phyloP scores from a whole-genome alignment of 2,888 invertebrate genomes.

The Euphydryas editha region DNA sequence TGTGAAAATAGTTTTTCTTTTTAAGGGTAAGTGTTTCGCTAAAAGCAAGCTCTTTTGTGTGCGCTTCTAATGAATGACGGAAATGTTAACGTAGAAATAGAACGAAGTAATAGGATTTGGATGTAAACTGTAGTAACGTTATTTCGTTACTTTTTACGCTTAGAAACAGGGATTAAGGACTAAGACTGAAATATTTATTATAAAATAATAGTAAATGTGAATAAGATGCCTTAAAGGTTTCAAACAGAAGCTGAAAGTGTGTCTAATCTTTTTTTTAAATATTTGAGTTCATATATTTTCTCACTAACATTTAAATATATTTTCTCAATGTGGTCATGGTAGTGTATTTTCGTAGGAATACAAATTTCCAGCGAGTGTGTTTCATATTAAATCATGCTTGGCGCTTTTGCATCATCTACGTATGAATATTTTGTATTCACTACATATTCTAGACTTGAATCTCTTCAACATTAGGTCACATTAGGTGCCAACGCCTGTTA shows the following conservation, averaged over 20 bases:
- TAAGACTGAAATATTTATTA: background rate
- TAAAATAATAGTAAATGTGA: too few relatives aligned
- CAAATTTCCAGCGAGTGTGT: conserved; percentile 20
- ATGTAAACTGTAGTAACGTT: background rate
- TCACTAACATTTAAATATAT: background rate
- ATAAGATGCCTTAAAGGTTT: too few relatives aligned
- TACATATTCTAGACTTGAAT: conserved; percentile 35
- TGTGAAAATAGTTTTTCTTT: conserved; percentile 13
- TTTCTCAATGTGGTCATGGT: background rate
- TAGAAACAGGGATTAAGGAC: background rate
- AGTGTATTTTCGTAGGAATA: background rate
- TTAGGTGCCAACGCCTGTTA: conserved; percentile 33
- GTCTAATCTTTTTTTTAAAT: too few relatives aligned
- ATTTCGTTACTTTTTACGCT: background rate
- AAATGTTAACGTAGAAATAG: conserved; percentile 13
- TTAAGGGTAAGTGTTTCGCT: conserved; percentile 10
- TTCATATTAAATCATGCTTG: conserved; percentile 35
- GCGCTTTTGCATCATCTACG: conserved; percentile 23
- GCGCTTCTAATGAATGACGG: conserved; percentile 12
- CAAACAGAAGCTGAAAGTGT: too few relatives aligned
- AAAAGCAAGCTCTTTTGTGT: conserved; percentile 13
- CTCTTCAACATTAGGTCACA: conserved; percentile 31
- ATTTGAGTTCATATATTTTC: background rate
- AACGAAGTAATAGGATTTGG: conserved; percentile 12
- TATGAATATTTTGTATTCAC: conserved; percentile 38